Evolutionary conservation across 2,888 invertebrate genomes (phyloP).

Genomic region (Apotomis capreana): DNA sequence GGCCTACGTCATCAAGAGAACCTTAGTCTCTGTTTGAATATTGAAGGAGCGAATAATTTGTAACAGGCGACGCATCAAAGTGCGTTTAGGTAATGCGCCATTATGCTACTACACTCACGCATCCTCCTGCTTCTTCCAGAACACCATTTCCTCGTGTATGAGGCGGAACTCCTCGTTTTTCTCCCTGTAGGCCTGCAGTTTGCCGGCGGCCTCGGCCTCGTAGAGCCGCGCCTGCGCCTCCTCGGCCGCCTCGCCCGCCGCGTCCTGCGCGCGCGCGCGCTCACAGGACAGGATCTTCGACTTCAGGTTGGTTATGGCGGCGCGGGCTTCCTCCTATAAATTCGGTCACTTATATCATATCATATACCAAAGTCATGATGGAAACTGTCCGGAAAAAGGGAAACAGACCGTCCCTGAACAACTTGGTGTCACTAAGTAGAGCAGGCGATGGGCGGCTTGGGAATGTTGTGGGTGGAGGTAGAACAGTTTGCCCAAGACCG

Average conservation of each 20-base stretch:
- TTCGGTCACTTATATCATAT: not conserved
- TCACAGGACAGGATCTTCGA: constrained; percentile 51
- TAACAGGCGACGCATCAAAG: too few relatives aligned
- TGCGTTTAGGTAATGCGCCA: too few relatives aligned
- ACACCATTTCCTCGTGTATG: constrained; percentile 51
- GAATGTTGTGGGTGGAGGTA: too few relatives aligned
- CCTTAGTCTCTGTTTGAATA: too few relatives aligned
- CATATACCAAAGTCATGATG: too few relatives aligned
- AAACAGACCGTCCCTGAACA: too few relatives aligned
- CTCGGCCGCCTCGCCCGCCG: constrained; percentile 45
- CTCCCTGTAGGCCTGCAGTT: constrained; percentile 38
- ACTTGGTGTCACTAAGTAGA: too few relatives aligned
- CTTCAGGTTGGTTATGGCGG: constrained; percentile 59
- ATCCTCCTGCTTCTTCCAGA: constrained; percentile 62
- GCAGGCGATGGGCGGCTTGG: too few relatives aligned
- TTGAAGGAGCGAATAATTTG: too few relatives aligned
- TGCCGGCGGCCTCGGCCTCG: constrained; percentile 46
- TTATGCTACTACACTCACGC: constrained; percentile 51
- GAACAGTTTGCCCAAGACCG: too few relatives aligned
- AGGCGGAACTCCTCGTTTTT: constrained; percentile 46
- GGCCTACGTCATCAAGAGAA: too few relatives aligned
- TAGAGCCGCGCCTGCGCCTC: constrained; percentile 50
- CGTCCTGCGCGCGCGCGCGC: constrained; percentile 37
- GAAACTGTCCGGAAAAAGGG: too few relatives aligned
- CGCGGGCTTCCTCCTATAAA: constrained; percentile 61